Conservation (phyloP, 2,888 invertebrate species). For the Chironomus riparius region DNA sequence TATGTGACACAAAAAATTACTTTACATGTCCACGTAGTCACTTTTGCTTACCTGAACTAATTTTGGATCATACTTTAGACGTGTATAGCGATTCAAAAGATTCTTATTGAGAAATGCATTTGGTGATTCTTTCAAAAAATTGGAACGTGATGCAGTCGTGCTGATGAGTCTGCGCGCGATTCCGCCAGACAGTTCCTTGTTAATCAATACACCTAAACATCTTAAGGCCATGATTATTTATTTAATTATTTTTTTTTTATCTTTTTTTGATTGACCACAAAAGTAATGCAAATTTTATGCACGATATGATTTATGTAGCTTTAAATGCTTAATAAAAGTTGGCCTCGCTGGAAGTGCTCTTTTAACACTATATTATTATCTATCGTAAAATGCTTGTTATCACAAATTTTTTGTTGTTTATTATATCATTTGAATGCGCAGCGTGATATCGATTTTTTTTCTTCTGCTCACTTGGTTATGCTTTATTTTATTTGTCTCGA, state of each 20-base stretch:
- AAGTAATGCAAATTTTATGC: neutral
- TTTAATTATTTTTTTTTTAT: neutral
- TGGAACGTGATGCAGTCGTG: constrained; percentile 28
- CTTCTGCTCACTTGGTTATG: neutral
- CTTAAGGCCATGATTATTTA: constrained; percentile 23
- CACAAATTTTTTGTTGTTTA: neutral
- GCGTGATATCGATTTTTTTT: constrained; percentile 12
- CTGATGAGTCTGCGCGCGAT: constrained; percentile 29
- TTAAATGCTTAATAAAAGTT: too few relatives aligned
- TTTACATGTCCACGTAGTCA: neutral
- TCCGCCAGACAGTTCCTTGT: constrained; percentile 4
- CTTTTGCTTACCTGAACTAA: neutral
- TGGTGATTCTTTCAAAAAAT: constrained; percentile 51
- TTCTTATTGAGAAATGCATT: constrained; percentile 71
- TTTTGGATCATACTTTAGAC: constrained; percentile 49
- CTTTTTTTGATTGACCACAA: too few relatives aligned
- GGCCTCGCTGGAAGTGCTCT: too few relatives aligned
- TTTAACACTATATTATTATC: neutral
- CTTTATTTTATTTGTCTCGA: neutral
- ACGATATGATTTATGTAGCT: neutral
- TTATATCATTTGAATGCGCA: neutral
- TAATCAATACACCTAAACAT: constrained; percentile 26
- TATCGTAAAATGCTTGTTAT: constrained; percentile 6
- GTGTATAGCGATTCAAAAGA: constrained; percentile 59
- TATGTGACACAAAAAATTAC: neutral